Evolutionary conservation across 2,113 vertebrate species (phyloP), one percentile per base, ranked within the genome.

Genomic region (Heteronetta atricapilla): DNA sequence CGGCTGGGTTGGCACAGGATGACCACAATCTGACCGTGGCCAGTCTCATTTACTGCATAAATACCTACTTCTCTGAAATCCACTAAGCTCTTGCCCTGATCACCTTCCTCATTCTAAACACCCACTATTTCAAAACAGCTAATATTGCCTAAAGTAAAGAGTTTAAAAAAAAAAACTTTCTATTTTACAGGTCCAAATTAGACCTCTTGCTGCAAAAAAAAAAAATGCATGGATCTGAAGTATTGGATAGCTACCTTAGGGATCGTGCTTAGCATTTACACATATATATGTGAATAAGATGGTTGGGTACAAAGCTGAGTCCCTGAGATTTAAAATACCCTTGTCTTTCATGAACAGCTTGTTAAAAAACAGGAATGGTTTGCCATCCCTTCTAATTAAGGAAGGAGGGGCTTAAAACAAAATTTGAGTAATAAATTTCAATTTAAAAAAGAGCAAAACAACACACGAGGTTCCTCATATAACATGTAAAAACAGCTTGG

Each of bases 241-340:
- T 13, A 29, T 3, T 56, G 11, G 26, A 75, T 15, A 70, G 14
- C 20, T 53, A 31, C 0, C 0, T 13, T 50, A 29, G 6, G 11
- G 34, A 5, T 29, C 18, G n/a, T 38, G 74, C 22, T 42, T 42
- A 38, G 2, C 29, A 77, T 86, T 87, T 77, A 62, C 18, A 53
- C 11, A 56, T 55, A 44, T n/a, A 55, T 10, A 66, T 23, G 23
- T 6, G 80, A 89, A 33, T 14, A 64, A 89, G 53, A 17, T 25
- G 11, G 13, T 44, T 16, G 29, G 6, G 23, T 21, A 34, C 18
- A 20, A 50, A 18, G 8, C 26, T 29, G 36, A 18, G 25, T 64
- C 38, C 26, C 13, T 67, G 46, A 62, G 33, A n/a, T 44, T 78
- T 34, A 28, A 69, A 58, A 0, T 7, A 89, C 7, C 3, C 8